These are phyloP conservation scores for Scytalopus superciliaris DNA, from an alignment of 2,113 vertebrate genomes.

Conservation along the genomic window DNA sequence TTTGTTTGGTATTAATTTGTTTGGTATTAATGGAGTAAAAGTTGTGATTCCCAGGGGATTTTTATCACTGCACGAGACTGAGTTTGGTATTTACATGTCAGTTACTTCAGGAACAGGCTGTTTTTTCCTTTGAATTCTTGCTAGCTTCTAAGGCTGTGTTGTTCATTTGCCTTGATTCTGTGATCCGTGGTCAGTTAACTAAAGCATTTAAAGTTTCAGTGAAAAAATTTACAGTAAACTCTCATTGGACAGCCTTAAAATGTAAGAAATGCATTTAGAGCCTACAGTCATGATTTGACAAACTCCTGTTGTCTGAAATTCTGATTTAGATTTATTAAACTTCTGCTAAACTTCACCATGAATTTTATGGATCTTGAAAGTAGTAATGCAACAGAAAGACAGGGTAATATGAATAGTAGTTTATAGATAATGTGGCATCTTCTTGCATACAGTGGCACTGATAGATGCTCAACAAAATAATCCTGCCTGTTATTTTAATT, in stretches of 20 bases:
- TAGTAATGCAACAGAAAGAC: background rate
- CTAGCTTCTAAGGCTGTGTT: background rate
- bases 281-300: background rate
- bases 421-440: background rate
- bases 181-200: background rate
- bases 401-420: background rate
- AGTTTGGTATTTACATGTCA: background rate
- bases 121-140: conserved; percentile 7
- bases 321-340: background rate
- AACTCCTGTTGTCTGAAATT: background rate
- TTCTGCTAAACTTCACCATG: background rate
- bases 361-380: background rate
- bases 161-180: background rate
- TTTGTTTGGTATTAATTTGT: conserved; percentile 52
- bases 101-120: background rate
- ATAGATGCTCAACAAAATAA: background rate
- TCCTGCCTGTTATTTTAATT: background rate
- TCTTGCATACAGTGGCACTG: background rate
- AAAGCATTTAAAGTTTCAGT: background rate
- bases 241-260: background rate
- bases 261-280: background rate
- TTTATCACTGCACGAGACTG: background rate
- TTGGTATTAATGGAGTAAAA: conserved; percentile 42
- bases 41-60: background rate
- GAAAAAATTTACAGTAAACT: background rate